Evolutionary conservation across 2,797 vertebrate species (phyloP).

Genomic region (Ptychobarbus kaznakovi): DNA sequence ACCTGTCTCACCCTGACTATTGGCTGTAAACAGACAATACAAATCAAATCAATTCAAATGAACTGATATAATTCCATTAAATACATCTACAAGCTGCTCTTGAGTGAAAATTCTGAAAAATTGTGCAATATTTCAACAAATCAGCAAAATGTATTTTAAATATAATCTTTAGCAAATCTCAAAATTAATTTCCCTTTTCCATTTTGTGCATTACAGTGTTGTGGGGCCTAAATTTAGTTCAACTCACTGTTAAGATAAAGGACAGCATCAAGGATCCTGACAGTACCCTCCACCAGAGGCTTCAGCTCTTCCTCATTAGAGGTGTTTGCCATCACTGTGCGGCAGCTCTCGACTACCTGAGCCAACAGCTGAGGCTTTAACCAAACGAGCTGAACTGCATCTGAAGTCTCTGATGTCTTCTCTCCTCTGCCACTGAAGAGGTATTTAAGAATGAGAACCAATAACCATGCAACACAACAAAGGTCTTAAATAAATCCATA

Average conservation of each 20-base stretch:
- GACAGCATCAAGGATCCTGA: constrained; percentile 86
- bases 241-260: constrained; percentile 87
- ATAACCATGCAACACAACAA: neutral
- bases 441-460: constrained; percentile 22
- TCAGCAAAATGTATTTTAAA: neutral
- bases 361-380: constrained; percentile 80
- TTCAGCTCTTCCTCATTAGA: constrained; percentile 67
- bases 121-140: neutral
- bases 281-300: constrained; percentile 74
- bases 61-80: neutral
- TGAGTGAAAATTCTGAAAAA: neutral
- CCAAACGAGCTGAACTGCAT: constrained; percentile 77
- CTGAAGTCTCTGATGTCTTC: constrained; percentile 11
- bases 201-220: neutral
- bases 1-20: constrained; percentile 72
- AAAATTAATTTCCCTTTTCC: neutral
- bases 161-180: neutral
- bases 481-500: constrained; percentile 18
- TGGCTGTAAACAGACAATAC: constrained; percentile 72
- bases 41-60: neutral
- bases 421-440: constrained; percentile 5
- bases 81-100: neutral
- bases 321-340: constrained; percentile 78
- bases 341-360: constrained; percentile 81
- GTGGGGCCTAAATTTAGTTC: neutral